Evolutionary conservation across 2,113 vertebrate genomes (phyloP).

Genomic region (Raja brachyura): DNA sequence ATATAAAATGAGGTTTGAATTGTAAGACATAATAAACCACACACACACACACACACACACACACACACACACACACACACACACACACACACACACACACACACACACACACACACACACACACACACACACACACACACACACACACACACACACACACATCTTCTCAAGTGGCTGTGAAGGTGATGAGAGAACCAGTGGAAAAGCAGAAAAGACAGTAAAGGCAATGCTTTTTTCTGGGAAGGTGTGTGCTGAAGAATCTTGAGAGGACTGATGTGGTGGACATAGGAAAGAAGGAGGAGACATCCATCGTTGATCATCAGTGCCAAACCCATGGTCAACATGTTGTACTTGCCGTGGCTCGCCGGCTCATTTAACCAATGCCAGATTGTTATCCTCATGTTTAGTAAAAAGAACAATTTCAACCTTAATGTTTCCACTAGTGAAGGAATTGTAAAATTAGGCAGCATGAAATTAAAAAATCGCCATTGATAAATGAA

Average conservation of each 20-base stretch:
- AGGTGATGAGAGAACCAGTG: neutral
- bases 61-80: neutral
- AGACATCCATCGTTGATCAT: no score
- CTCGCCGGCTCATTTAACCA: no score
- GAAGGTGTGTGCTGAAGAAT: neutral
- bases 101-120: neutral
- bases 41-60: neutral
- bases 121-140: no score
- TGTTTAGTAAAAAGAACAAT: no score
- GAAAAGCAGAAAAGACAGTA: neutral
- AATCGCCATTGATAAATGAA: neutral
- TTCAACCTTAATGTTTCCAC: neutral
- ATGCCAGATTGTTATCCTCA: no score
- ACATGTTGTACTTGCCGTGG: no score
- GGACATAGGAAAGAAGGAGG: neutral
- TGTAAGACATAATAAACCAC: neutral
- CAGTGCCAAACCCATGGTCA: no score
- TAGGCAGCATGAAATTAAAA: neutral
- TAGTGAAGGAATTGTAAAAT: neutral
- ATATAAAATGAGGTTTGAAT: neutral
- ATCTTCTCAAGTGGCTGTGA: neutral
- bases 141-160: neutral
- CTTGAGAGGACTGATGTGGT: neutral
- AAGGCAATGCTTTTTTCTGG: neutral
- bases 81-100: no score